A percentile compares a stretch with the other conserved stretches of the same genome.
phyloP scores from a whole-genome alignment of 2,797 vertebrate species.

The Sciurus carolinensis region DNA sequence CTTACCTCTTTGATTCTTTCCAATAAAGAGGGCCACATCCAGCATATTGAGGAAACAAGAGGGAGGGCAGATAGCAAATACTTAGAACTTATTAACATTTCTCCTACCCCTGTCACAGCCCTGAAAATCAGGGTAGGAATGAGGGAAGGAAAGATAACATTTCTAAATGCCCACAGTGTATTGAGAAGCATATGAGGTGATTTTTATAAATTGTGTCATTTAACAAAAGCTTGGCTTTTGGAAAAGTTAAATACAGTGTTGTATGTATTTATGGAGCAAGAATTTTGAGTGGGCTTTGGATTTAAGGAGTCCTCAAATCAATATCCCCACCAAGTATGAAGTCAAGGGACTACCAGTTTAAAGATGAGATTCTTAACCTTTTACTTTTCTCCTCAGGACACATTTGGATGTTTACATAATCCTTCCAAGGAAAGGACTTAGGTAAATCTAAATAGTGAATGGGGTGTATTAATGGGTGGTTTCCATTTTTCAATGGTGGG shows the following conservation, averaged over 20 bases:
- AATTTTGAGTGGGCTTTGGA: background rate
- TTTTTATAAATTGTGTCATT: conserved; percentile 3
- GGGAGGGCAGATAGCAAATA: background rate
- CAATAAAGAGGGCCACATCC: background rate
- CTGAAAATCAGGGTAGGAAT: background rate
- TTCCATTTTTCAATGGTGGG: background rate
- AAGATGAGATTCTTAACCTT: background rate
- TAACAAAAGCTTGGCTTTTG: background rate
- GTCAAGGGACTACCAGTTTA: background rate
- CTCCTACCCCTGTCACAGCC: background rate
- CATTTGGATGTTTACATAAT: background rate
- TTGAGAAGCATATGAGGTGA: background rate
- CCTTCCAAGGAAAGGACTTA: background rate
- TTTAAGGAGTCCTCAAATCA: background rate
- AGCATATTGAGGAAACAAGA: background rate
- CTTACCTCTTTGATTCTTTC: conserved; percentile 20
- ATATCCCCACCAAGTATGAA: background rate
- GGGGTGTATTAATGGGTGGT: background rate
- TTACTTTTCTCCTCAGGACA: background rate
- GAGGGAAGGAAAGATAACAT: background rate
- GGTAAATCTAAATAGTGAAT: background rate
- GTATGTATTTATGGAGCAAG: background rate
- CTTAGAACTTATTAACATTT: background rate
- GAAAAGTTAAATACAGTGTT: background rate
- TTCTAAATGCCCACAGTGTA: background rate